Evolutionary conservation across 2,797 vertebrate genomes (phyloP).

Genomic region (Melanotaenia parkinsoni): DNA sequence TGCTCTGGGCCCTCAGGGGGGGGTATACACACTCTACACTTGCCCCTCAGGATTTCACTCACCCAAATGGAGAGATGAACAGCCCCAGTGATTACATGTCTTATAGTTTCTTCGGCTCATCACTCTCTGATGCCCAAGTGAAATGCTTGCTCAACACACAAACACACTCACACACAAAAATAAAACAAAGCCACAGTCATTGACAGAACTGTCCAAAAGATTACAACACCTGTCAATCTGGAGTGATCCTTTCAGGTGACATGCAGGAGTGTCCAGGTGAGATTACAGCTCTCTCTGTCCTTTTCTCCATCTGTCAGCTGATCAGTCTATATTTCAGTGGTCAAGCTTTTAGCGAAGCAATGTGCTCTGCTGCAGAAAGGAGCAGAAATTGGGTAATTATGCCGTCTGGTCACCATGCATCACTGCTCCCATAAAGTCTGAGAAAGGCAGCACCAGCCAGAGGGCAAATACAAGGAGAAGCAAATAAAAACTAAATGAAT

Average conservation of each 20-base stretch:
- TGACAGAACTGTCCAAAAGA: constrained; percentile 39
- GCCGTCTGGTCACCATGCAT: constrained; percentile 65
- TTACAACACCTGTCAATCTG: constrained; percentile 58
- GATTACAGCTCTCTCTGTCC: constrained; percentile 16
- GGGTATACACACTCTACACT: constrained; percentile 51
- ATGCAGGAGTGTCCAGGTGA: constrained; percentile 22
- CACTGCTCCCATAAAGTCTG: constrained; percentile 56
- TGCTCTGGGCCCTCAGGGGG: constrained; percentile 35
- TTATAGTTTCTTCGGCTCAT: constrained; percentile 71
- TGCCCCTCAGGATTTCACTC: constrained; percentile 70
- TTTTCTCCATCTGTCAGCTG: constrained; percentile 37
- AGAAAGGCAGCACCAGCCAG: constrained; percentile 58
- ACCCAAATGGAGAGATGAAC: constrained; percentile 73
- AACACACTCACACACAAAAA: constrained; percentile 19
- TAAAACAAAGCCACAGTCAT: constrained; percentile 41
- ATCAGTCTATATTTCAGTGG: constrained; percentile 36
- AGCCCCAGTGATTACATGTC: constrained; percentile 73
- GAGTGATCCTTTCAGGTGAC: constrained; percentile 20
- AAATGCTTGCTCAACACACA: constrained; percentile 24
- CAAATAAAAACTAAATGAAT: constrained; percentile 45
- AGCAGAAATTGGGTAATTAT: constrained; percentile 68
- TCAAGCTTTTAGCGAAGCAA: constrained; percentile 43
- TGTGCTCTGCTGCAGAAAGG: constrained; percentile 43
- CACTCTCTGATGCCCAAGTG: constrained; percentile 63
- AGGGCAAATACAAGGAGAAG: constrained; percentile 40